These are phyloP conservation scores for Scaptomyza tumidula DNA, from an alignment of 2,888 invertebrate species.

Conservation along the genomic window DNA sequence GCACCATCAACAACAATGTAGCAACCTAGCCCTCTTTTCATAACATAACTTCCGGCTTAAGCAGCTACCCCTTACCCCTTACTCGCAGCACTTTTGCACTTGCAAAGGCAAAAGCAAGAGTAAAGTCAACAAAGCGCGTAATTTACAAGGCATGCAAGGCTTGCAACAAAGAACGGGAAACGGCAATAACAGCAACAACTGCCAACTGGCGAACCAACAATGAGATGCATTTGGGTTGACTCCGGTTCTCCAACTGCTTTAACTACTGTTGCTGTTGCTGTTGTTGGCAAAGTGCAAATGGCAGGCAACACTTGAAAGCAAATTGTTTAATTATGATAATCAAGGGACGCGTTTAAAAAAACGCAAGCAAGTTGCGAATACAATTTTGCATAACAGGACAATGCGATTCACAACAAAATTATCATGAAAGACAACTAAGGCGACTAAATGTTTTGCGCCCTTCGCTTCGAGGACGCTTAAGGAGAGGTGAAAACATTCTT, in stretches of 20 bases:
- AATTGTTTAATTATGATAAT: slow-evolving; percentile 78
- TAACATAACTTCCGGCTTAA: slow-evolving; percentile 21
- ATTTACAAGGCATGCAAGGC: slow-evolving; percentile 69
- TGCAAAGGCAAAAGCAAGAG: slow-evolving; percentile 24
- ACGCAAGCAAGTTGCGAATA: too few relatives aligned
- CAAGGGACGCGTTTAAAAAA: slow-evolving; percentile 32
- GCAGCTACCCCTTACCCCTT: neutral
- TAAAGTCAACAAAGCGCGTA: slow-evolving; percentile 76
- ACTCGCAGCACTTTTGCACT: slow-evolving; percentile 9
- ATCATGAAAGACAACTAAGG: too few relatives aligned
- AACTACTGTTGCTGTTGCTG: slow-evolving; percentile 21
- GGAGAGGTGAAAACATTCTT: too few relatives aligned
- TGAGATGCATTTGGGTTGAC: slow-evolving; percentile 24
- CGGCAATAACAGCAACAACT: slow-evolving; percentile 42
- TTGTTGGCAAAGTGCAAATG: slow-evolving; percentile 59
- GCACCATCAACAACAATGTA: neutral
- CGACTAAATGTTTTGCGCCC: too few relatives aligned
- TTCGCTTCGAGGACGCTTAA: too few relatives aligned
- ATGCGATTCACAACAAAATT: too few relatives aligned
- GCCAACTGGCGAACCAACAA: slow-evolving; percentile 20
- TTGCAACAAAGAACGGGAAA: slow-evolving; percentile 73
- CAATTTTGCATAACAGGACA: too few relatives aligned
- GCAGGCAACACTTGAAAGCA: slow-evolving; percentile 66
- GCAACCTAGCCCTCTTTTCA: neutral
- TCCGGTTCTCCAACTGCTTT: neutral